Base-by-base conservation (phyloP, 2,888 invertebrate species). In the Dynastes maya region DNA sequence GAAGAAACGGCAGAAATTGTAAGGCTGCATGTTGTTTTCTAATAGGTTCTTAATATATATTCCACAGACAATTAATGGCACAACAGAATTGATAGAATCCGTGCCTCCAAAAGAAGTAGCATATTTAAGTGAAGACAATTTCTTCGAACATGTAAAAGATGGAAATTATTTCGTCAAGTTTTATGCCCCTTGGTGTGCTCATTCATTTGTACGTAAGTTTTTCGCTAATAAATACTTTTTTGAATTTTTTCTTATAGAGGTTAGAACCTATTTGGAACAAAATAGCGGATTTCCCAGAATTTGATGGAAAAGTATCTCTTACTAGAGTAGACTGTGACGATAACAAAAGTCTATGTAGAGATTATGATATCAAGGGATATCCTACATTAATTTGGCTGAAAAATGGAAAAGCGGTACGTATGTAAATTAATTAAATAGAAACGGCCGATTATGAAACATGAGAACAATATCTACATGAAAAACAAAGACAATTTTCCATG, bases 351-450 rank as follows among this genome's bases (percentile, higher is more conserved):
- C 4, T 51, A 13, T 68, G 68, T 68, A 22, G 9, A 2, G 27
- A 68, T 9, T 49, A 13, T 49, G 29, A 49, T 49, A 68, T 68
- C 22, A 8, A 11, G 27, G 29, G 51, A 1, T 49, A 49, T 49
- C 68, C 68, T 22, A 68, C 27, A 3, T 68, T 68, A 68, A 27
- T 68, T 3, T 68, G 68, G 68, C 16, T 68, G 22, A 16, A 68
- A 22, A 22, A 68, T 68, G 51, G 49, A 68, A 13, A 27, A 49
- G 16, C 11, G 68, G 68, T 68, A 65, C 6, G 11, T 16, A 55
- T 2, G 32, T 5, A 37, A 37, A 37, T 37, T 37, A 5, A 37
- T 37, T 37, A 37, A 37, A 37, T 37, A 0, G 5, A 37, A 37
- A 37, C 3, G 32, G 32, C 5, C 32, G 32, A 32, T 32, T 5